phyloP scores from a whole-genome alignment of 2,888 invertebrate species.

The Diarsia mendica region DNA sequence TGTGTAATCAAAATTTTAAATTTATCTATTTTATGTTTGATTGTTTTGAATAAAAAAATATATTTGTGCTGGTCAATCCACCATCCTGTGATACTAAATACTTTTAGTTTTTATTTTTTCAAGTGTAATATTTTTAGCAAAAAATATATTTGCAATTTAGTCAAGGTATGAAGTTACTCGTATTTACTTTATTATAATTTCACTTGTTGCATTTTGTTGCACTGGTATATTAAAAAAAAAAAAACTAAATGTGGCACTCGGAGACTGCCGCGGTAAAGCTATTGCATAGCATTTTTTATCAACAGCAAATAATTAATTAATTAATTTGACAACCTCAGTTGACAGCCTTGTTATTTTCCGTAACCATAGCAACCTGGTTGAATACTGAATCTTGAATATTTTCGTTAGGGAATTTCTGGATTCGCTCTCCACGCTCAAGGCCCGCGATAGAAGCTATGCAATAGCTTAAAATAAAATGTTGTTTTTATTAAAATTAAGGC shows the following conservation, averaged over 20 bases:
- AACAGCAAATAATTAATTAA: too few relatives aligned
- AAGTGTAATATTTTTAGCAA: conserved; percentile 16
- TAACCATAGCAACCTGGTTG: too few relatives aligned
- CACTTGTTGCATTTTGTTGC: conserved; percentile 47
- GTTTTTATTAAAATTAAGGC: conserved; percentile 7
- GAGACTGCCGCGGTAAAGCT: too few relatives aligned
- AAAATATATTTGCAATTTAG: conserved; percentile 24
- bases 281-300: too few relatives aligned
- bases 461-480: conserved; percentile 24
- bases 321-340: too few relatives aligned
- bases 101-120: conserved; percentile 39
- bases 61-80: conserved; percentile 44
- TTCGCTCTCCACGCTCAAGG: too few relatives aligned
- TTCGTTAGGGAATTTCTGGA: too few relatives aligned
- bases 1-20: conserved; percentile 14
- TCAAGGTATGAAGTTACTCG: conserved; percentile 2
- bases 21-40: conserved; percentile 10
- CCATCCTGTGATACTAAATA: conserved; percentile 53
- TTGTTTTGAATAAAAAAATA: conserved; percentile 18
- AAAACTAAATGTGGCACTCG: too few relatives aligned
- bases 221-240: conserved; percentile 29
- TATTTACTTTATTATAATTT: conserved; percentile 39
- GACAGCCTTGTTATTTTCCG: too few relatives aligned
- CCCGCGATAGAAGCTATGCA: too few relatives aligned
- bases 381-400: too few relatives aligned